phyloP scores from a whole-genome alignment of 2,888 invertebrate species.

The Athrips mouffetella region DNA sequence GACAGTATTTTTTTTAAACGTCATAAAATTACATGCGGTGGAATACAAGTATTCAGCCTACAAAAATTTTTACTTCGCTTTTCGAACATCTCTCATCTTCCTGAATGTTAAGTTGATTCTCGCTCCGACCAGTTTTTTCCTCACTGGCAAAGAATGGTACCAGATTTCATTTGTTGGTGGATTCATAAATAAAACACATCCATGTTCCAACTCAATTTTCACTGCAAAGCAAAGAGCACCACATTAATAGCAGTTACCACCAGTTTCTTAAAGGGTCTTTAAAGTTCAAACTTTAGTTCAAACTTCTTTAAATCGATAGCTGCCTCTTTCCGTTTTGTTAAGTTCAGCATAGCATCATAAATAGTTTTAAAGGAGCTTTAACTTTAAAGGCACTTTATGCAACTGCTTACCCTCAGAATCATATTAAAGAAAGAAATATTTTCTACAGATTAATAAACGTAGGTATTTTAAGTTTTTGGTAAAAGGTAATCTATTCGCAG shows the following conservation, averaged over 20 bases:
- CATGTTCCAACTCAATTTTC: constrained; percentile 80
- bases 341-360: too few species aligned
- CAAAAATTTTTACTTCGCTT: neutral
- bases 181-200: constrained; percentile 83
- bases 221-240: constrained; percentile 53
- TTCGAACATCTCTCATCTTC: constrained; percentile 51
- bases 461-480: too few species aligned
- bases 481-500: too few species aligned
- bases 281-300: too few species aligned
- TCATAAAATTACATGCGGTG: neutral
- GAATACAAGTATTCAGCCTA: neutral
- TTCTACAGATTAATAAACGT: too few species aligned
- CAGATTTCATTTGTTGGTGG: constrained; percentile 83
- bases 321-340: too few species aligned
- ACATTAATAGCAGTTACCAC: neutral
- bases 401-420: too few species aligned
- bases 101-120: constrained; percentile 84
- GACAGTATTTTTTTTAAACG: constrained; percentile 8
- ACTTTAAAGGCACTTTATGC: too few species aligned
- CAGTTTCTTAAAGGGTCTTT: too few species aligned
- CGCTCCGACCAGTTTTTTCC: constrained; percentile 73
- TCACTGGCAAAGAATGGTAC: constrained; percentile 83
- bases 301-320: too few species aligned
- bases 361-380: too few species aligned
- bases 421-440: too few species aligned